Base-by-base conservation (phyloP, 2,888 invertebrate genomes). In the Brenthis hecate region DNA sequence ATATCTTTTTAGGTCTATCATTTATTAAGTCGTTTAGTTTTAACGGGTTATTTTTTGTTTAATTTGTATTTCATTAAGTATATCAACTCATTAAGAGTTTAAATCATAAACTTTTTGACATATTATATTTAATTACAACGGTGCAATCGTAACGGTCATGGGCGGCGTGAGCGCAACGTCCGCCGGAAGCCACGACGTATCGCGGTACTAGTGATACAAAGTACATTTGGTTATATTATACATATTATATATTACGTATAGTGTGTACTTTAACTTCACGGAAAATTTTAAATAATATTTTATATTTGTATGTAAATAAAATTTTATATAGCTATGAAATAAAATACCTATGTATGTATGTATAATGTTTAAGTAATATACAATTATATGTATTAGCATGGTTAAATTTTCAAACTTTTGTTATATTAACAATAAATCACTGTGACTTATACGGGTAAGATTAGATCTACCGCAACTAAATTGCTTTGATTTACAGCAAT, bases 141-240 rank as follows among this genome's bases (percentile, higher is more conserved):
- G 73, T 75, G 81, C 81, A 81, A 76, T 83, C 78, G 77, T 84
- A 78, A 79, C 85, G 88, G 87, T 88, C 91, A 90, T 85, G 87
- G 88, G 84, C 87, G 80, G 85, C 90, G 89, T 91, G 88, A 82
- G 84, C 83, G 85, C 87, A 81, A 86, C 89, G 87, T 92, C 91
- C 92, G 91, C 79, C 91, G 92, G 92, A 92, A 87, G 81, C 87
- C 87, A 86, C 85, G 87, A 82, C 77, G 80, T 71, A 71, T 73
- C 72, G 71, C 73, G 72, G 69, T 55, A 70, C 70, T 69, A 57
- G 65, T 68, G 64, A 69, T 63, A 65, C 56, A 61, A 60, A 71
- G 14, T 54, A 16, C 36, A 43, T 54, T 53, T 54, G 36, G 51
- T 60, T 50, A 32, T 50, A n/a, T 13, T 50, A 50, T 50, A 50